Evolutionary conservation across 1,140 invertebrate species (phyloP).

Genomic region (Varroa destructor): DNA sequence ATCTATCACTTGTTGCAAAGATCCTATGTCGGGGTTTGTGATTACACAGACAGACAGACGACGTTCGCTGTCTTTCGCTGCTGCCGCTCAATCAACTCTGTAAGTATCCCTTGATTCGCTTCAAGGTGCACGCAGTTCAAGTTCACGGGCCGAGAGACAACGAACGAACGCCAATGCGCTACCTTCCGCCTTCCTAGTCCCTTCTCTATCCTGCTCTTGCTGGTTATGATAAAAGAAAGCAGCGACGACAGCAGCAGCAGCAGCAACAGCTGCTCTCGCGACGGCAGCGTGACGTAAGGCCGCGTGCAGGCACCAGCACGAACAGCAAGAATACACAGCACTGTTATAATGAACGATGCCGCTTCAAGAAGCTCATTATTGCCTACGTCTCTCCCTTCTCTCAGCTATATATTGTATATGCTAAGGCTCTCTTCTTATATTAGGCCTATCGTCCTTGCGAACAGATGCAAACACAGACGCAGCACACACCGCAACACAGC

Average conservation of each 20-base stretch:
- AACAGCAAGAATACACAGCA: background rate
- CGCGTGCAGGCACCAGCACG: background rate
- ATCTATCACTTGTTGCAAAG: no score
- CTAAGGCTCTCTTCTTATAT: no score
- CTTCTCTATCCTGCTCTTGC: background rate
- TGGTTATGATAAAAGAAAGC: conserved; percentile 10
- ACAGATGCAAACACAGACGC: no score
- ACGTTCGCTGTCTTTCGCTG: background rate
- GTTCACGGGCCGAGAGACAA: conserved; percentile 25
- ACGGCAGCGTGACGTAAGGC: background rate
- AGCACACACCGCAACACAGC: no score
- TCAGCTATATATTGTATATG: no score
- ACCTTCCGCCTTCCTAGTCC: background rate
- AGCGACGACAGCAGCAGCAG: background rate
- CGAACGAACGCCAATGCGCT: background rate
- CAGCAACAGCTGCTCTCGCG: background rate
- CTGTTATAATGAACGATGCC: no score
- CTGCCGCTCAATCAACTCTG: no score
- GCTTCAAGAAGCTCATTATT: no score
- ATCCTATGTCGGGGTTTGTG: background rate
- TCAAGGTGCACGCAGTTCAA: background rate
- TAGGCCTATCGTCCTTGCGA: no score
- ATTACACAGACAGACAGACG: background rate
- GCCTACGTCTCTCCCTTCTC: no score
- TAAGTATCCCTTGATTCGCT: background rate